These are phyloP conservation scores for Ciconia nigra DNA, from an alignment of 2,797 vertebrate genomes.

Conservation along the genomic window DNA sequence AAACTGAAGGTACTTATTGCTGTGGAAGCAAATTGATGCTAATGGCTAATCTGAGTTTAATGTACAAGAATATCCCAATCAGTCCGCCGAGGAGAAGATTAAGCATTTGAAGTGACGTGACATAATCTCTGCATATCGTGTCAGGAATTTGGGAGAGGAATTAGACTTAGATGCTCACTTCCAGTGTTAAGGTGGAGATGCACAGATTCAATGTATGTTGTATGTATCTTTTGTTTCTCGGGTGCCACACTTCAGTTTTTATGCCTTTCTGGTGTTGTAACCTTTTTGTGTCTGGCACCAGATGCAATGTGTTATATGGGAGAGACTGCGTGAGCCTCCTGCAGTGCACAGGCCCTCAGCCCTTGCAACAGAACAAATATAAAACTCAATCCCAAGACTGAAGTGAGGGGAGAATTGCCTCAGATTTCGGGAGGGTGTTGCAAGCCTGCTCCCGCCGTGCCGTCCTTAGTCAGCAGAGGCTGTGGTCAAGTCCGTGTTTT, in stretches of 20 bases:
- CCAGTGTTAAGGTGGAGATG: not conserved
- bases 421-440: not conserved
- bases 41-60: not conserved
- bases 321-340: not conserved
- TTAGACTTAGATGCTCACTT: not conserved
- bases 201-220: not conserved
- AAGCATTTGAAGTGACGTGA: not conserved
- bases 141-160: not conserved
- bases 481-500: not conserved
- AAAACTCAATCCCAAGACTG: not conserved
- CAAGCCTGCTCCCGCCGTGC: not conserved
- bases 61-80: not conserved
- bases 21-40: not conserved
- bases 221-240: fast-evolving
- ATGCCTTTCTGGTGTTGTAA: not conserved
- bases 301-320: not conserved
- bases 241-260: not conserved
- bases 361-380: not conserved
- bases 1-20: not conserved
- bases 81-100: not conserved
- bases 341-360: not conserved
- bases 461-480: not conserved
- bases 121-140: not conserved
- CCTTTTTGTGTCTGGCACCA: not conserved
- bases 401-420: not conserved